Evolutionary conservation across 2,888 invertebrate genomes (phyloP).

Genomic region (Odontomyia ornata): DNA sequence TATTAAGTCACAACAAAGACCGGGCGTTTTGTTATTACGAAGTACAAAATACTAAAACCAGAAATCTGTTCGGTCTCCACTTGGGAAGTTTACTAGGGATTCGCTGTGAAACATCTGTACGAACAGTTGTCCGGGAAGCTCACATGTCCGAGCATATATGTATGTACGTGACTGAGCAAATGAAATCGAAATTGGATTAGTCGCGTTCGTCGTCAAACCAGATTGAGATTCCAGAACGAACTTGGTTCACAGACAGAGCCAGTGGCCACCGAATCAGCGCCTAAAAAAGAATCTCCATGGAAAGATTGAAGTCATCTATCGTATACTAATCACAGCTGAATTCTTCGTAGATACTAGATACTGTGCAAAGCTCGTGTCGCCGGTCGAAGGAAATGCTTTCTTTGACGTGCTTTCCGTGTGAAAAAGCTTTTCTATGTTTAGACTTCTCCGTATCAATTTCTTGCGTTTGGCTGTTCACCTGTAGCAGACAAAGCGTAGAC

Average conservation of each 20-base stretch:
- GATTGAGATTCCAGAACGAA: not conserved
- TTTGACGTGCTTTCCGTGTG: not conserved
- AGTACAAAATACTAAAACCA: not conserved
- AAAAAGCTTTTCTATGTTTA: conserved; percentile 13
- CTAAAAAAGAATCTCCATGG: too few relatives aligned
- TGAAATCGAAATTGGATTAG: not conserved
- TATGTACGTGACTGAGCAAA: not conserved
- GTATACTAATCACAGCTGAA: not conserved
- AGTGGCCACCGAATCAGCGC: too few relatives aligned
- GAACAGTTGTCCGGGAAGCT: not conserved
- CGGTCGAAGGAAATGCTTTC: not conserved
- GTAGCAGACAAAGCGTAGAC: not conserved
- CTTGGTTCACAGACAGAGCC: too few relatives aligned
- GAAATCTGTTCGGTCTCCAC: not conserved
- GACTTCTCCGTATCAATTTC: not conserved
- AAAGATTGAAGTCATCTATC: too few relatives aligned
- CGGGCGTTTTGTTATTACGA: not conserved
- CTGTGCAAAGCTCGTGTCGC: not conserved
- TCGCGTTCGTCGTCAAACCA: not conserved
- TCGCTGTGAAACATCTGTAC: not conserved
- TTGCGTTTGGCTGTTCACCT: not conserved
- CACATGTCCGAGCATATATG: not conserved
- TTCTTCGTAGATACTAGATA: not conserved
- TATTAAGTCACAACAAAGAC: not conserved
- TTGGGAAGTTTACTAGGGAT: not conserved